Conservation (phyloP, 2,797 vertebrate genomes). For the Oreortyx pictus region DNA sequence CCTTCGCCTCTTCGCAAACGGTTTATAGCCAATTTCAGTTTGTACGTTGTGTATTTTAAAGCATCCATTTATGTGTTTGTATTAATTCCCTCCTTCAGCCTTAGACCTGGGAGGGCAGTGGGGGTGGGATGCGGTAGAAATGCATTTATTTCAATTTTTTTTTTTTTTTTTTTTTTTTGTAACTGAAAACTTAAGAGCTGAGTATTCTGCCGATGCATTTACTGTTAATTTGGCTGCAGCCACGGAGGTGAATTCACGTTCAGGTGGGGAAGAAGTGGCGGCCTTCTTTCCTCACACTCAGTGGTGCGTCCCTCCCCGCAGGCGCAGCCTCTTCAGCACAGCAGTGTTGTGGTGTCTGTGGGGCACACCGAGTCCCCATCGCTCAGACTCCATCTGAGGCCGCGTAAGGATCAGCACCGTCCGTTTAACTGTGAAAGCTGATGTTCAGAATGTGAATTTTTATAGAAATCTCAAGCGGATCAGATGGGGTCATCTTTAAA, state of each 20-base stretch:
- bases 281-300: too few relatives aligned
- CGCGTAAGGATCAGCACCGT: slow-evolving; percentile 38
- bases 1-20: slow-evolving; percentile 74
- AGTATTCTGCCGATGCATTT: slow-evolving; percentile 54
- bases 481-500: slow-evolving; percentile 70
- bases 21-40: slow-evolving; percentile 68
- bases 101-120: slow-evolving; percentile 29
- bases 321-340: too few relatives aligned
- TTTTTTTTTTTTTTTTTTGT: not conserved
- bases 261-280: not conserved
- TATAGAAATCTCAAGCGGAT: slow-evolving; percentile 64
- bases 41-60: slow-evolving; percentile 74
- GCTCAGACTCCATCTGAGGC: too few relatives aligned
- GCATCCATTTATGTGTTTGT: slow-evolving; percentile 68
- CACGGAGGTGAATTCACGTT: not conserved
- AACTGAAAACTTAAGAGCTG: not conserved
- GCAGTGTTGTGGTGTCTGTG: too few relatives aligned
- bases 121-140: not conserved
- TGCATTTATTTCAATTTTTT: not conserved
- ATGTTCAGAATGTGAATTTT: slow-evolving; percentile 82
- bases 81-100: slow-evolving; percentile 64
- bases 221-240: slow-evolving; percentile 6
- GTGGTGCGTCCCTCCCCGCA: too few relatives aligned
- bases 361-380: too few relatives aligned
- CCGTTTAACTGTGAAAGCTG: slow-evolving; percentile 80